Percentiles rank a stretch among this genome's conserved stretches.
These are phyloP conservation scores for Strigamia maritima DNA, from an alignment of 2,888 invertebrate species.

Conservation along the genomic window DNA sequence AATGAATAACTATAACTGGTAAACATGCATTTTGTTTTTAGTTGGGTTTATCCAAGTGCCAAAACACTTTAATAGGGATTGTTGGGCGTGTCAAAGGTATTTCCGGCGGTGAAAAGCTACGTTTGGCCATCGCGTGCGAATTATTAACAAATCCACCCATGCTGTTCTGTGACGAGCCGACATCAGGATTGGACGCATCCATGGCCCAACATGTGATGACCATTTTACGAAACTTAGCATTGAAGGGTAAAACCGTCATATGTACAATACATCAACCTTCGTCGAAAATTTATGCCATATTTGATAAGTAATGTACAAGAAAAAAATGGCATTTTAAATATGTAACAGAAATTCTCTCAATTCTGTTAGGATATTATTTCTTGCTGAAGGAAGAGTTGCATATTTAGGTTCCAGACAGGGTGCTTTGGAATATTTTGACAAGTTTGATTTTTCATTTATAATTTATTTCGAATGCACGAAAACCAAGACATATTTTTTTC, in stretches of 20 bases:
- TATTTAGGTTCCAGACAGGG: conserved; percentile 72
- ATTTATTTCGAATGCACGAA: not conserved
- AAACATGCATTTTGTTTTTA: conserved; percentile 48
- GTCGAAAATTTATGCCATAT: conserved; percentile 80
- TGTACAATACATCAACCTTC: conserved; percentile 95
- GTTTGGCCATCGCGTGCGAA: conserved; percentile 95
- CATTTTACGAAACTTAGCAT: conserved; percentile 57
- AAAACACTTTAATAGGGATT: conserved; percentile 83
- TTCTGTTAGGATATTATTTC: conserved; percentile 63
- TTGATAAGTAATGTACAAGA: conserved; percentile 66
- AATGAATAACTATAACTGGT: not conserved
- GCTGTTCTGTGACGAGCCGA: conserved; percentile 96
- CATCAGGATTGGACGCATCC: conserved; percentile 92
- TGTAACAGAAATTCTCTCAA: not conserved
- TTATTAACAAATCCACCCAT: conserved; percentile 89
- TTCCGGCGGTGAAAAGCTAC: conserved; percentile 93
- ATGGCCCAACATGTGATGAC: conserved; percentile 93
- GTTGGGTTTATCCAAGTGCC: conserved; percentile 83
- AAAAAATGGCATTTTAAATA: not conserved
- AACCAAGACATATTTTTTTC: not conserved
- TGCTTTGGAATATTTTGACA: conserved; percentile 73
- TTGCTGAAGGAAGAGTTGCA: conserved; percentile 88
- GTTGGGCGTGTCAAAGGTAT: conserved; percentile 85
- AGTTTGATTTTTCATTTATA: conserved; percentile 67
- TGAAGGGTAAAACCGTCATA: conserved; percentile 78